phyloP scores from a whole-genome alignment of 2,888 invertebrate genomes.

The Athrips mouffetella region DNA sequence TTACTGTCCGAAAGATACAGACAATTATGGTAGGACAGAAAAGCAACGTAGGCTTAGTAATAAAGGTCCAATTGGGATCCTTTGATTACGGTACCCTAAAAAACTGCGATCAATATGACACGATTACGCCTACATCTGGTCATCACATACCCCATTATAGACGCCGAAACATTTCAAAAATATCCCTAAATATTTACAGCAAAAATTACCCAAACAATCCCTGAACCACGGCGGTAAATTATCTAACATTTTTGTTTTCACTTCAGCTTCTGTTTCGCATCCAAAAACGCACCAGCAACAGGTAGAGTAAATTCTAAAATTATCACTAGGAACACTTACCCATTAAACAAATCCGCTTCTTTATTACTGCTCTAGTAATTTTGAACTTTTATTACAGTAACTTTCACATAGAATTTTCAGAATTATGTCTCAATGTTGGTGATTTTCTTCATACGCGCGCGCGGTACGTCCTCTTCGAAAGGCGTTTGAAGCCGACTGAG shows the following conservation, averaged over 20 bases:
- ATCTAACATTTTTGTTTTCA: neutral
- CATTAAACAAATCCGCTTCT: neutral
- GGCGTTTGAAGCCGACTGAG: neutral
- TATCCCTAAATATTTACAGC: neutral
- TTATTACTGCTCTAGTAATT: neutral
- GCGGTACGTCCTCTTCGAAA: neutral
- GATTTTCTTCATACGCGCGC: neutral
- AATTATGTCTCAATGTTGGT: neutral
- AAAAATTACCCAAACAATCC: neutral
- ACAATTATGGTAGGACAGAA: too few species aligned
- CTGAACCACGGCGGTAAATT: neutral
- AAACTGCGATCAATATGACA: conserved; percentile 7
- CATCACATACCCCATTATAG: neutral
- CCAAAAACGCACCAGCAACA: neutral
- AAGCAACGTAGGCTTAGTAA: too few species aligned
- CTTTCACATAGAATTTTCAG: neutral
- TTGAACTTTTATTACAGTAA: neutral
- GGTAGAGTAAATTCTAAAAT: neutral
- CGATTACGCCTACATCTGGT: neutral
- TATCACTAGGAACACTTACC: neutral
- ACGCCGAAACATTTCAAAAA: neutral
- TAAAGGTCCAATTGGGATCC: too few species aligned
- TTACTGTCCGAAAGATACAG: too few species aligned
- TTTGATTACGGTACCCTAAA: too few species aligned
- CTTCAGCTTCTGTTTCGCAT: neutral